Percentiles rank a stretch among this genome's conserved stretches.
phyloP scores from a whole-genome alignment of 2,888 invertebrate genomes.

The Caenorhabditis panamensis region DNA sequence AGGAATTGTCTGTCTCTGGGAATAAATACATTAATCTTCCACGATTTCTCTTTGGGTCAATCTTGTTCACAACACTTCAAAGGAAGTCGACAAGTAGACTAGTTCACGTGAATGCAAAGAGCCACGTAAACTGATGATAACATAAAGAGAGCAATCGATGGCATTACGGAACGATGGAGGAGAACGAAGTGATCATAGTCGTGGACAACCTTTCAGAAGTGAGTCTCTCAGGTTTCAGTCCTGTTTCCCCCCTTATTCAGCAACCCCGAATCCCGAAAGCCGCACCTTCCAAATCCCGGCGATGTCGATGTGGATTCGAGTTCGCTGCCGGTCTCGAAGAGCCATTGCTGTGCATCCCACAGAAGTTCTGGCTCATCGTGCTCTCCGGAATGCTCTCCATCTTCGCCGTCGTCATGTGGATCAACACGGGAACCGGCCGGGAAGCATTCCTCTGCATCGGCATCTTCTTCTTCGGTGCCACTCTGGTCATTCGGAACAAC shows the following conservation, averaged over 20 bases:
- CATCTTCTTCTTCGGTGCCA: not conserved
- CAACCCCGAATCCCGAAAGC: no score
- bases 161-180: not conserved
- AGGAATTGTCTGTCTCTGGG: no score
- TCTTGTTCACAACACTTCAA: no score
- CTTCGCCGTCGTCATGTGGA: not conserved
- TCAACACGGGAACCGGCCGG: not conserved
- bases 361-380: conserved; percentile 2
- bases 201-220: not conserved
- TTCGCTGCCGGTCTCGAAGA: conserved; percentile 2
- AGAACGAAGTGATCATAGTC: not conserved
- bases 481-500: not conserved
- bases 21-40: no score
- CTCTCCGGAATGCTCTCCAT: not conserved
- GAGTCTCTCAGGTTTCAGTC: not conserved
- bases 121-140: no score
- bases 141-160: no score
- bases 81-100: no score
- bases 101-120: no score
- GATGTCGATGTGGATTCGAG: not conserved
- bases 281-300: no score
- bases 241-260: no score
- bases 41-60: no score
- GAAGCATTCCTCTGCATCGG: not conserved
- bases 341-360: not conserved